phyloP scores from a whole-genome alignment of 2,113 vertebrate species.

The Eolophus roseicapilla region DNA sequence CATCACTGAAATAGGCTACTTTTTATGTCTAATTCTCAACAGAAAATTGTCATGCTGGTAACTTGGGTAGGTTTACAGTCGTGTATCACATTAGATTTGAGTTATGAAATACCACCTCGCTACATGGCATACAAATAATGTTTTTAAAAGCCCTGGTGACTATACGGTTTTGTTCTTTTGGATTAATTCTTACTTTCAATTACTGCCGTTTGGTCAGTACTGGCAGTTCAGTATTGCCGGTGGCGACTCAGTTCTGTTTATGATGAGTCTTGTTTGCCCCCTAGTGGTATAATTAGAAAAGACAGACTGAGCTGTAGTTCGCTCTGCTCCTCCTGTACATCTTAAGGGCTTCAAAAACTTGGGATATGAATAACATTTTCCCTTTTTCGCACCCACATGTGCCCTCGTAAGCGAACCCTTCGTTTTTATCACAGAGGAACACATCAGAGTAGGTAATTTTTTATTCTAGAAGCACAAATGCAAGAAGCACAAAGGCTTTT shows the following conservation, averaged over 20 bases:
- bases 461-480: background rate
- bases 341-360: background rate
- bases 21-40: background rate
- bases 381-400: too few species aligned
- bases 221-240: rapidly evolving
- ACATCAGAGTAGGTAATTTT: background rate
- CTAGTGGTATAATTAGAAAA: background rate
- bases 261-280: constrained; percentile 41
- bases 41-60: background rate
- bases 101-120: rapidly evolving
- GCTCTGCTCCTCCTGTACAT: rapidly evolving
- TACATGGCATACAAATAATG: rapidly evolving
- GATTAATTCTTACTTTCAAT: background rate
- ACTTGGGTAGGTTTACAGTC: background rate
- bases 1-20: background rate
- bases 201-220: background rate
- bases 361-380: rapidly evolving
- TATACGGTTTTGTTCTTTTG: rapidly evolving
- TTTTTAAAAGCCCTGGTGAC: rapidly evolving
- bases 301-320: background rate
- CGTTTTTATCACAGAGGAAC: background rate
- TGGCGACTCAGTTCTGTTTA: background rate
- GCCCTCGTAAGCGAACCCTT: background rate
- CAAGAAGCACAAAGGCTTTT: background rate
- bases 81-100: rapidly evolving